A percentile compares a stretch with the other conserved stretches of the same genome.
Evolutionary conservation across 2,113 vertebrate genomes (phyloP).

Genomic region (Rhizomys pruinosus): DNA sequence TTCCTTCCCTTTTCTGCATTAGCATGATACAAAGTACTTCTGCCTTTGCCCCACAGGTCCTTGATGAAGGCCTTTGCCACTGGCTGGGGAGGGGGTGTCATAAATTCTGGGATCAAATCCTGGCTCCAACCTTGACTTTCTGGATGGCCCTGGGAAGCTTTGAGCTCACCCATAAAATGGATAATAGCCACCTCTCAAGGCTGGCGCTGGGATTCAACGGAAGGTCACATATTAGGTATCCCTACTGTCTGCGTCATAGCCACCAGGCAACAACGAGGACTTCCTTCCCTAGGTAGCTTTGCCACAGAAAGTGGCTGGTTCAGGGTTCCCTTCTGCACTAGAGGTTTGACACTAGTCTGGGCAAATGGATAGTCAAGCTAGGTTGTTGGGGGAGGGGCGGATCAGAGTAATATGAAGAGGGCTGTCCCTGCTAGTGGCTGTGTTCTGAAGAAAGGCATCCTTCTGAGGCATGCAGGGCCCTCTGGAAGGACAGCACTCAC

Average conservation of each 20-base stretch:
- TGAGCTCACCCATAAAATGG: conserved; percentile 55
- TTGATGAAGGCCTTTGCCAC: not conserved
- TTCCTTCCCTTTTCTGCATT: not conserved
- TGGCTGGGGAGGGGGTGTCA: not conserved
- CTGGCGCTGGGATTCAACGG: not conserved
- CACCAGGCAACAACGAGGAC: not conserved
- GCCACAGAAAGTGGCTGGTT: not conserved
- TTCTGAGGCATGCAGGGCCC: not conserved
- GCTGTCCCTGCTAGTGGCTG: not conserved
- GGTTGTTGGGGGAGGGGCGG: not conserved
- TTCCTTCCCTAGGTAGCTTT: not conserved
- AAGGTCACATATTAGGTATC: not conserved
- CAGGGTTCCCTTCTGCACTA: not conserved
- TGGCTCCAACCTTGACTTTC: not conserved
- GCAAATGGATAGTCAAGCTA: not conserved
- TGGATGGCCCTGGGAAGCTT: not conserved
- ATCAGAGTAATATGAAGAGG: not conserved
- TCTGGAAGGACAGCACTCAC: not conserved
- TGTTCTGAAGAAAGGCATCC: not conserved
- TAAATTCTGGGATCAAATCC: not conserved
- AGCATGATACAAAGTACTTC: not conserved
- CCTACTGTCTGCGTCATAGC: not conserved
- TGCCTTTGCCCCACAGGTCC: not conserved
- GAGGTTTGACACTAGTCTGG: not conserved
- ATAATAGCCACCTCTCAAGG: conserved; percentile 66